A percentile compares a stretch with the other conserved stretches of the same genome.
Conservation (phyloP, 2,113 vertebrate genomes). For the Loxodonta africana region DNA sequence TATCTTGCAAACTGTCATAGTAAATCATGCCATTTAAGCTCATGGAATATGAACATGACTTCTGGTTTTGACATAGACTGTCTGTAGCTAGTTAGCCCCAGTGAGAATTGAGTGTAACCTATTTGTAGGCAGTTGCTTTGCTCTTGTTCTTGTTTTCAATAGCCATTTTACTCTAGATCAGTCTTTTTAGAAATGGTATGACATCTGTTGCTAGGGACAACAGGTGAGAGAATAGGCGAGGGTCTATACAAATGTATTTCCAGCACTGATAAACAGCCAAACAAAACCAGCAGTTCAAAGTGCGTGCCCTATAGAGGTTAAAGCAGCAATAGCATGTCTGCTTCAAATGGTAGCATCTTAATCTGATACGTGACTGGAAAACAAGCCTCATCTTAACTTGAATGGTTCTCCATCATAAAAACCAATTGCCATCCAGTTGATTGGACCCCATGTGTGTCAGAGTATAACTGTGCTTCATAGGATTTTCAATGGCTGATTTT, state of each 20-base stretch:
- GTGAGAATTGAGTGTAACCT: background rate
- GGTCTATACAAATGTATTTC: background rate
- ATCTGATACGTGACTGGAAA: background rate
- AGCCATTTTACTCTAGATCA: conserved; percentile 6
- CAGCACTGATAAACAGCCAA: background rate
- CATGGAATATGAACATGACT: conserved; percentile 36
- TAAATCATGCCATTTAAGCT: conserved; percentile 23
- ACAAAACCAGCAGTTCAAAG: background rate
- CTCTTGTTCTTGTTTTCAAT: background rate
- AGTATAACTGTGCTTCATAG: background rate
- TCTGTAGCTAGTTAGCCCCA: background rate
- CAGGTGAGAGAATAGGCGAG: background rate
- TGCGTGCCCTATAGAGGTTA: fast-evolving
- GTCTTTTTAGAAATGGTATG: conserved; percentile 32
- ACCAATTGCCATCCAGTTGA: background rate
- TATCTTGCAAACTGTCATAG: background rate
- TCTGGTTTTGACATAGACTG: conserved; percentile 7
- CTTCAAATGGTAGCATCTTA: background rate
- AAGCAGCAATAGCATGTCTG: background rate
- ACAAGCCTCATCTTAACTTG: background rate
- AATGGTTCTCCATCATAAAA: background rate
- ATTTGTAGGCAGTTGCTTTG: background rate
- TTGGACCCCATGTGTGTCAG: background rate
- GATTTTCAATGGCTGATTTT: background rate
- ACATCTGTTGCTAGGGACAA: background rate